A percentile compares a stretch with the other conserved stretches of the same genome.
phyloP scores from a whole-genome alignment of 2,113 vertebrate genomes.

The Ptyas mucosa region DNA sequence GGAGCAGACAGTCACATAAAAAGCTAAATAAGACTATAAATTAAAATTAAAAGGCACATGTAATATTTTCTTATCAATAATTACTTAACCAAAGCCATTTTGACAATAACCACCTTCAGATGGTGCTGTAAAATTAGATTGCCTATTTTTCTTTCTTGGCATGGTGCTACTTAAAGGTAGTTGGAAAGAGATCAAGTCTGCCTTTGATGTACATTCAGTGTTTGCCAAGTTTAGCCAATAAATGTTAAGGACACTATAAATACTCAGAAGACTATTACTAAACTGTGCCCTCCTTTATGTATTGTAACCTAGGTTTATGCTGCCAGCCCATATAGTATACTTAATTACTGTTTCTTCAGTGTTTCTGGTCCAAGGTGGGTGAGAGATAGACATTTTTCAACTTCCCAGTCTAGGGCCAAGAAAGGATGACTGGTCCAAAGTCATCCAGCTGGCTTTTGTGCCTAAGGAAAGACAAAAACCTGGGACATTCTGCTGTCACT shows the following conservation, averaged over 20 bases:
- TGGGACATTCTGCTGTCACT: background rate
- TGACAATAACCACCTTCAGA: slow-evolving; percentile 4
- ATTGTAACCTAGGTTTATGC: background rate
- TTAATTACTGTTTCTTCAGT: background rate
- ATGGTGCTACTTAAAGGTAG: background rate
- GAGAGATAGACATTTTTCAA: background rate
- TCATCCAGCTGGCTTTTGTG: background rate
- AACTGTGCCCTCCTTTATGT: background rate
- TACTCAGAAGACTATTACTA: background rate
- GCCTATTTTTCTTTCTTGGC: background rate
- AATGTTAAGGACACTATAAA: background rate
- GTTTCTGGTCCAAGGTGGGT: background rate
- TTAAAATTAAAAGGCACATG: slow-evolving; percentile 39
- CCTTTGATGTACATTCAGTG: background rate
- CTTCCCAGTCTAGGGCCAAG: background rate
- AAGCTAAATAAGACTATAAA: slow-evolving; percentile 29
- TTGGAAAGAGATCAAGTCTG: background rate
- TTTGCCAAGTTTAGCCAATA: fast-evolving
- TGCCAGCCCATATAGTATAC: background rate
- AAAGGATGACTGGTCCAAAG: background rate
- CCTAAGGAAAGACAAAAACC: background rate
- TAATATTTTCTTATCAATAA: slow-evolving; percentile 39
- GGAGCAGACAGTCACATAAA: slow-evolving; percentile 9
- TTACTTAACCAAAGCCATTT: slow-evolving; percentile 1
- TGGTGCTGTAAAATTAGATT: slow-evolving; percentile 9